Base-by-base conservation (phyloP, 2,888 invertebrate genomes). In the Pediacus dermestoides region DNA sequence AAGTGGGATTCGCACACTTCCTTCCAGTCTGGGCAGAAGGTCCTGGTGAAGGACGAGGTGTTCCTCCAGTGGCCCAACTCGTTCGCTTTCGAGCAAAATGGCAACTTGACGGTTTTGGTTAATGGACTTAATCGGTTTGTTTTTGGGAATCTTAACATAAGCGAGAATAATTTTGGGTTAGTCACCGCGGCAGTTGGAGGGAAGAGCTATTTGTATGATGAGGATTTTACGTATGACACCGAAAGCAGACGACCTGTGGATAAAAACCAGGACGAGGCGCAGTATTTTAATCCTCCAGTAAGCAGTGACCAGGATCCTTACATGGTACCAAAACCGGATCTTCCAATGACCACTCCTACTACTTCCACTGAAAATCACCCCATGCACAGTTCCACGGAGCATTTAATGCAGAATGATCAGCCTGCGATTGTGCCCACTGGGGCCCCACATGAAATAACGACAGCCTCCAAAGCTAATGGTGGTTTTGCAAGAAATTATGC, bases 11-110 rank as follows among this genome's bases (percentile, higher is more conserved):
- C 78, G 0, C 74, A 72, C 14, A 64, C 70, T 13, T 70, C 76
- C 26, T 79, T 81, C 56, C 64, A 66, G 26, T 71, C 71, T 28
- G 78, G 77, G 12, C 81, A 82, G 61, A 74, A 76, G 25, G 73
- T 82, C 14, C 78, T 86, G 42, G 79, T 82, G 2, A 74, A 78
- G 50, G 85, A 85, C 61, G 72, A 76, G 27, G 74, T 73, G 39
- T 78, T 76, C 55, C 76, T 85, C 48, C 85, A 85, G 62, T 86
- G 85, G 85, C 76, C 82, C 1, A 82, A 81, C 57, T 77, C 82
- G 2, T 82, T 85, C 61, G 74, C 78, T 1, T 81, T 85, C 55
- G 82, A 84, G 58, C 73, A 74, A 41, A 66, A 70, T 34, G 83
- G 83, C 15, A 79, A 80, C 57, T 66, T 85, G 4, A 82, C 78